Base-by-base conservation (phyloP, 2,113 vertebrate species). In the Carettochelys insculpta region DNA sequence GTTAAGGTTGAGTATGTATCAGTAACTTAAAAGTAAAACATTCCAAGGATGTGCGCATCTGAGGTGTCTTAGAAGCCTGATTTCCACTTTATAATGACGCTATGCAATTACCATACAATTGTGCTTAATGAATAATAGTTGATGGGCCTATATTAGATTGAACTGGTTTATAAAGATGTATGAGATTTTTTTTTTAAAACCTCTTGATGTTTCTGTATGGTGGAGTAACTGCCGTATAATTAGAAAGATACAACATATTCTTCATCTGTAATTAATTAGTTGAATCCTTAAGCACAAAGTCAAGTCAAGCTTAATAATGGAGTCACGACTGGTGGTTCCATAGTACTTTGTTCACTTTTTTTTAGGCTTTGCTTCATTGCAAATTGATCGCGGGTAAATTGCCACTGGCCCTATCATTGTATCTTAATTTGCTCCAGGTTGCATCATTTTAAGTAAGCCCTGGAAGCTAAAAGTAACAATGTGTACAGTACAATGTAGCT, bases 11-110 rank as follows among this genome's bases (percentile, higher is more conserved):
- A 31, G n/a, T 71, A 83, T 3, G 10, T 41, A 90, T 43, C 78
- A 71, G 14, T 79, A 47, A 14, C 1, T 0, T 38, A 20, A 68
- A 83, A 43, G 14, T 34, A 2, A 2, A 91, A 58, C 1, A 0
- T 80, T 77, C 25, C 0, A 7, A 52, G 68, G 78, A 86, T 82
- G 14, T 38, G 65, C 71, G 31, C 68, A 73, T 41, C 83, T 51
- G 52, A 88, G 41, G 51, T 25, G 65, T 48, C 53, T 73, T 6
- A 1, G 0, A 38, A 81, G 77, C 80, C 93, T 88, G 61, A 24
- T 13, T 65, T 90, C 84, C 2, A 2, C n/a, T 25, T 65, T 47
- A 9, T 85, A 47, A 50, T 43, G 77, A 27, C 71, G 13, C 11
- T 27, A 45, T 25, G 11, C 4, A 45, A 29, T 43, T 27, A 45